These are phyloP conservation scores for Carassius auratus DNA, from an alignment of 2,113 vertebrate genomes.

Conservation along the genomic window DNA sequence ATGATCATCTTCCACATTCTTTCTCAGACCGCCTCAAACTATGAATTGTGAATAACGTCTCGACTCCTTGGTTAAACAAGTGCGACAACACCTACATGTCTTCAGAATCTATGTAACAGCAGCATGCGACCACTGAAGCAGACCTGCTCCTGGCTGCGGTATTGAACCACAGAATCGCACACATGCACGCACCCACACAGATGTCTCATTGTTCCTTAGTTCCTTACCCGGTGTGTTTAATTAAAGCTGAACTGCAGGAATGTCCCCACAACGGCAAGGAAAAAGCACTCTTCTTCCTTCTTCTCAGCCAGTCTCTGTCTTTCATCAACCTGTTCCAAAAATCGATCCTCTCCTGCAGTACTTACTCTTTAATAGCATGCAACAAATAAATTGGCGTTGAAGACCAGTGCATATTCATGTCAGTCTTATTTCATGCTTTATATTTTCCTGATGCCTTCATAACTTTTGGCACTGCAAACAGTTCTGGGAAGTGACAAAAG, in stretches of 20 bases:
- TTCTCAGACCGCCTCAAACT: constrained; percentile 18
- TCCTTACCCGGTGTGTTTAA: constrained; percentile 69
- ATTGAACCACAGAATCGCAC: background rate
- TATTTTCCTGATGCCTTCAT: constrained; percentile 3
- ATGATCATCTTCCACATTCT: constrained; percentile 18
- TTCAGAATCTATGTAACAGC: constrained; percentile 41
- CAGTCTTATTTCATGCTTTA: background rate
- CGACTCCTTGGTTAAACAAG: constrained; percentile 42
- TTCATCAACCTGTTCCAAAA: constrained; percentile 74
- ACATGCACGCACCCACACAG: constrained; percentile 63
- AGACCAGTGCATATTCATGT: constrained; percentile 12
- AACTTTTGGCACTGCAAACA: constrained; percentile 3
- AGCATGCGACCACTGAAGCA: constrained; percentile 47
- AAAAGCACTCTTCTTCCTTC: background rate
- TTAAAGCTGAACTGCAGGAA: constrained; percentile 77
- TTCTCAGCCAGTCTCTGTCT: constrained; percentile 66
- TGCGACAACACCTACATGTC: constrained; percentile 41
- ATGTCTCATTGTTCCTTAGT: constrained; percentile 71
- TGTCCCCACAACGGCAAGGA: constrained; percentile 47
- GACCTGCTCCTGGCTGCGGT: constrained; percentile 35
- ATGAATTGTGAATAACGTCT: constrained; percentile 38
- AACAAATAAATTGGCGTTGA: constrained; percentile 14
- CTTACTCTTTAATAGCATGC: background rate
- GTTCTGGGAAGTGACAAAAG: background rate
- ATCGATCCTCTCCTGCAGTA: constrained; percentile 57